A percentile compares a stretch with the other conserved stretches of the same genome.
Evolutionary conservation across 2,797 vertebrate species (phyloP).

Genomic region (Acanthiza pusilla): DNA sequence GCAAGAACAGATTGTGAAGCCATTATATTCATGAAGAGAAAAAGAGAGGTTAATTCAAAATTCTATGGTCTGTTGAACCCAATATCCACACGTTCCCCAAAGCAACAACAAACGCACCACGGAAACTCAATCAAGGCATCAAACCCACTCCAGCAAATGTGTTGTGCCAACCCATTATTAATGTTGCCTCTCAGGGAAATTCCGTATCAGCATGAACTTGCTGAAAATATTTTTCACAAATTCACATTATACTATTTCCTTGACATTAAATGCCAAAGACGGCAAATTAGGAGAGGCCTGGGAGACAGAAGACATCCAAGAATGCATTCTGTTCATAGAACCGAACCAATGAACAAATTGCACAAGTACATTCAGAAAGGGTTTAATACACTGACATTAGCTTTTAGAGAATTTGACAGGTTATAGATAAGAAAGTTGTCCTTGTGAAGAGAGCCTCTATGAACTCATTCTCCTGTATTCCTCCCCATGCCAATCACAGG

Average conservation of each 20-base stretch:
- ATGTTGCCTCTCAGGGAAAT: constrained; percentile 72
- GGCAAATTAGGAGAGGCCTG: neutral
- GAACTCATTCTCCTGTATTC: constrained; percentile 58
- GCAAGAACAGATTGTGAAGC: constrained; percentile 40
- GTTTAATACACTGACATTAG: constrained; percentile 61
- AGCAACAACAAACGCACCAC: constrained; percentile 71
- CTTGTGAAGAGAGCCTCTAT: constrained; percentile 42
- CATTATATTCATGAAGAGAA: constrained; percentile 56
- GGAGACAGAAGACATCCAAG: neutral
- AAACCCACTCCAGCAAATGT: constrained; percentile 68
- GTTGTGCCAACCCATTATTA: constrained; percentile 70
- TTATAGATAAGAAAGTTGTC: constrained; percentile 68
- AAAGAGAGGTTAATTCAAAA: constrained; percentile 73
- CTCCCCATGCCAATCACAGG: constrained; percentile 65
- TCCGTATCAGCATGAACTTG: constrained; percentile 54
- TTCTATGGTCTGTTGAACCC: constrained; percentile 67
- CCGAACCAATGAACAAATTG: neutral
- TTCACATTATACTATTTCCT: constrained; percentile 45
- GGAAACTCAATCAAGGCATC: constrained; percentile 72
- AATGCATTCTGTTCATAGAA: constrained; percentile 1
- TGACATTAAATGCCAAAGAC: constrained; percentile 21
- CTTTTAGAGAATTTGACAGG: constrained; percentile 64
- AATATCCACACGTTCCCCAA: constrained; percentile 68
- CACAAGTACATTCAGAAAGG: constrained; percentile 12
- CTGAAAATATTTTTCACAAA: constrained; percentile 57